These are phyloP conservation scores for Drosophila meridiana DNA, from an alignment of 2,888 invertebrate species.

Conservation along the genomic window DNA sequence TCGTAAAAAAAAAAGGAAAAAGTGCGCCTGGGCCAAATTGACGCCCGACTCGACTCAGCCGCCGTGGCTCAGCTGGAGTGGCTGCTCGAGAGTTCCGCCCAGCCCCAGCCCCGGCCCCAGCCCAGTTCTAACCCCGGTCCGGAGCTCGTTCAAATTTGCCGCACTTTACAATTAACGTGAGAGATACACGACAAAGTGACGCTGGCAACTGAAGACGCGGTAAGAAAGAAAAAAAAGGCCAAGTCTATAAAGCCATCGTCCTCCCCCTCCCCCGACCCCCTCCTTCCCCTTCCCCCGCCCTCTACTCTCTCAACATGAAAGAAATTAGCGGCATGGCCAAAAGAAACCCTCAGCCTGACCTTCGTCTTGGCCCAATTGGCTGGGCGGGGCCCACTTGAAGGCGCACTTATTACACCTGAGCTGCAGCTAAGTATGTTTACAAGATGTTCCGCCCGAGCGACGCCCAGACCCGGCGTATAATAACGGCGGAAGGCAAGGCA, in stretches of 20 bases:
- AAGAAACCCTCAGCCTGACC: constrained; percentile 49
- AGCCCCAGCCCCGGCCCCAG: constrained; percentile 13
- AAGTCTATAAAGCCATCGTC: constrained; percentile 3
- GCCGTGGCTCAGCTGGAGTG: constrained; percentile 37
- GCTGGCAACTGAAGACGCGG: constrained; percentile 36
- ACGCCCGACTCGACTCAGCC: constrained; percentile 6
- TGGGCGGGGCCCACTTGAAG: constrained; percentile 63
- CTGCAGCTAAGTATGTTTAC: constrained; percentile 80
- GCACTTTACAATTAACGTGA: constrained; percentile 71
- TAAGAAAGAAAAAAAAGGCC: constrained; percentile 32
- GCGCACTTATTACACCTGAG: constrained; percentile 77
- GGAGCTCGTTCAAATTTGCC: constrained; percentile 12
- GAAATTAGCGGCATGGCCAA: constrained; percentile 76
- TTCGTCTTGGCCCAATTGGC: constrained; percentile 17
- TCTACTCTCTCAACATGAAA: constrained; percentile 62
- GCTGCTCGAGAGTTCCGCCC: constrained; percentile 46
- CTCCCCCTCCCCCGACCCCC: neutral
- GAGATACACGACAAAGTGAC: constrained; percentile 66
- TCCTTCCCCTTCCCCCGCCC: too few species aligned
- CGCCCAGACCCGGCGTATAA: constrained; percentile 2
- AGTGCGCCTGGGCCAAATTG: constrained; percentile 46
- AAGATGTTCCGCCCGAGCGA: constrained; percentile 71
- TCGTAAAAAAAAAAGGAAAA: constrained; percentile 27
- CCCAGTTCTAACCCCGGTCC: constrained; percentile 3
- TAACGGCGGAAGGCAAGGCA: neutral